A percentile compares a stretch with the other conserved stretches of the same genome.
These are phyloP conservation scores for Cotesia chilonis DNA, from an alignment of 1,140 invertebrate species.

Conservation along the genomic window DNA sequence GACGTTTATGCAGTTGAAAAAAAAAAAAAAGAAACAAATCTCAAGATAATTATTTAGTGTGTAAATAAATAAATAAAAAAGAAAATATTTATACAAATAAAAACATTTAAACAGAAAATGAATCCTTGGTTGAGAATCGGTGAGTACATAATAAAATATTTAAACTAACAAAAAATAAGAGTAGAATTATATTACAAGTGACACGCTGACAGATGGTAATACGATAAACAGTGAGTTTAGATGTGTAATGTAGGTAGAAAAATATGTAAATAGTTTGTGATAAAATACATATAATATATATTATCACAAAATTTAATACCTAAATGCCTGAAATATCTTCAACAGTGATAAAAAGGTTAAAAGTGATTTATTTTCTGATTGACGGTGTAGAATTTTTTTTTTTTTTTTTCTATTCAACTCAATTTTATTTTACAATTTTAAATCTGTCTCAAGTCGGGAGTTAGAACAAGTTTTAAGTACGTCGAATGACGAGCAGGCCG, in stretches of 20 bases:
- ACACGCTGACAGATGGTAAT: conserved; percentile 20
- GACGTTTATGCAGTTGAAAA: background rate
- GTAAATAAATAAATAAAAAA: too few species aligned
- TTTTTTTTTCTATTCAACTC: background rate
- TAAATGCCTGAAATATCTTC: background rate
- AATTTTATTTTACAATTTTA: too few species aligned
- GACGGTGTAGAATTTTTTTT: background rate
- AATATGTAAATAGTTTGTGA: background rate
- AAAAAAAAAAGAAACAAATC: too few species aligned
- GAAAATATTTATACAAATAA: too few species aligned
- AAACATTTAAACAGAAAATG: too few species aligned
- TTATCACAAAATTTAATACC: background rate
- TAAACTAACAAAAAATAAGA: background rate
- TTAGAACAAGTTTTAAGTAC: background rate
- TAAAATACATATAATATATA: background rate
- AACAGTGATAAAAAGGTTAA: background rate
- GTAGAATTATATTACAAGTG: background rate
- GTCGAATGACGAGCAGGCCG: conserved; percentile 47
- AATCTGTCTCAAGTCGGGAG: too few species aligned
- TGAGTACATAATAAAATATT: background rate
- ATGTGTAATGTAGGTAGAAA: background rate
- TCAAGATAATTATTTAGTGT: too few species aligned
- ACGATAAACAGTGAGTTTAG: background rate
- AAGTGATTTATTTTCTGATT: conserved; percentile 20
- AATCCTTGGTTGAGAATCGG: too few species aligned